Conservation (phyloP, 2,113 vertebrate species). For the Daboia siamensis region DNA sequence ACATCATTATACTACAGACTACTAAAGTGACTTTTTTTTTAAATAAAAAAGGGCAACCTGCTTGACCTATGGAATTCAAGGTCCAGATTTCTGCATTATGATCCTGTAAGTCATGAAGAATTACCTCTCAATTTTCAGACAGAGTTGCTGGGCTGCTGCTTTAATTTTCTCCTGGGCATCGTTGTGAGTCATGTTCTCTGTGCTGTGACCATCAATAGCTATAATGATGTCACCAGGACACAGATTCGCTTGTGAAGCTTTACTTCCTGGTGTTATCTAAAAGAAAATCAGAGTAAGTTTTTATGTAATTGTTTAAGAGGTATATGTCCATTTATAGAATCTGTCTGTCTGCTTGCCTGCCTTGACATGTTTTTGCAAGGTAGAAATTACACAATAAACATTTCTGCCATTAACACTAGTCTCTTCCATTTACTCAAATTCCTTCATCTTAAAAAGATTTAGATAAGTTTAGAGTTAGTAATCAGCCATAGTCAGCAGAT, state of each 20-base stretch:
- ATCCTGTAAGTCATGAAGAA: background rate
- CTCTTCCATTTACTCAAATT: background rate
- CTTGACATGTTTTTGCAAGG: background rate
- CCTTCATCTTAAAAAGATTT: background rate
- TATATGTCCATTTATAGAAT: constrained; percentile 14
- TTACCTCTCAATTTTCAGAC: constrained; percentile 90
- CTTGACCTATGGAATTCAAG: background rate
- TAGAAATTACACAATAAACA: background rate
- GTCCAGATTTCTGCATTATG: background rate
- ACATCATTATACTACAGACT: background rate
- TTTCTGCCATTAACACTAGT: background rate
- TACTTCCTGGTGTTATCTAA: constrained; percentile 94
- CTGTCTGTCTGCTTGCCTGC: background rate
- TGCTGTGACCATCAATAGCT: constrained; percentile 85
- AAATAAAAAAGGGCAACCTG: background rate
- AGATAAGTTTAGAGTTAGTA: background rate
- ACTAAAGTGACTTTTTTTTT: background rate
- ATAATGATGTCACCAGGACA: constrained; percentile 89
- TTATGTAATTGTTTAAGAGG: background rate
- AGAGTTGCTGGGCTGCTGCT: constrained; percentile 79
- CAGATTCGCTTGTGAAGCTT: constrained; percentile 85
- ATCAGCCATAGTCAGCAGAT: background rate
- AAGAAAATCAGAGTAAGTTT: constrained; percentile 45
- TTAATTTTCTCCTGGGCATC: constrained; percentile 96
- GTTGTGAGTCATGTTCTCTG: constrained; percentile 88